Base-by-base conservation (phyloP, 2,113 vertebrate genomes). In the Craseonycteris thonglongyai region DNA sequence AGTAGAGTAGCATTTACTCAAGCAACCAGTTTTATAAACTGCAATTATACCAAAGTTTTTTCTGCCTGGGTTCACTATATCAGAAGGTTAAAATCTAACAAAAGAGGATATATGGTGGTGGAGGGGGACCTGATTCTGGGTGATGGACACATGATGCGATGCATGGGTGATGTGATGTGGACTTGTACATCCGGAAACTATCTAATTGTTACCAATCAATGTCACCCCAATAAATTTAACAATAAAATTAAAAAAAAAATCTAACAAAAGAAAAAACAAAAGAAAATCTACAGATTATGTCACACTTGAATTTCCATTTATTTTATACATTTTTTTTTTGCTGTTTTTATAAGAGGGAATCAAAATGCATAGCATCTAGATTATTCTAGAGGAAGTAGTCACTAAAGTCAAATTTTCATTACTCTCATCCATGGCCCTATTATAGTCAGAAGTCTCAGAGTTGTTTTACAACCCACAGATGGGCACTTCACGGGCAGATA, bases 391-490 rank as follows among this genome's bases (percentile, higher is more conserved):
- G 21, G 10, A 90, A 66, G 42, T 54, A 91, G 12, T n/a, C 5
- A 47, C 76, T 30, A 38, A 94, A 75, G 82, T 82, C 22, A 88
- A 75, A 66, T 58, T 93, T 88, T 84, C 79, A 45, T 68, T 90
- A 66, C 2, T 47, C 11, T 80, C 75, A 76, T 68, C 35, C 54
- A 80, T 65, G 45, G 13, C 15, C 22, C 9, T 12, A 42, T 28
- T 49, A 72, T 0, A 94, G 63, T 18, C 45, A 75, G 63, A 93
- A 63, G 13, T 72, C 72, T 42, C 69, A 30, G 18, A 80, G 24
- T 72, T 82, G 35, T 95, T 94, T 95, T 84, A 92, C 16, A 75
- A 68, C 45, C 26, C 4, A 51, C 12, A 76, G 19, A 75, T 2
- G 4, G 28, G 28, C 47, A 72, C 14, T 91, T 89, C 56, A 89